A percentile compares a stretch with the other conserved stretches of the same genome.
Evolutionary conservation across 2,888 invertebrate species (phyloP).

Genomic region (Andrena camellia): DNA sequence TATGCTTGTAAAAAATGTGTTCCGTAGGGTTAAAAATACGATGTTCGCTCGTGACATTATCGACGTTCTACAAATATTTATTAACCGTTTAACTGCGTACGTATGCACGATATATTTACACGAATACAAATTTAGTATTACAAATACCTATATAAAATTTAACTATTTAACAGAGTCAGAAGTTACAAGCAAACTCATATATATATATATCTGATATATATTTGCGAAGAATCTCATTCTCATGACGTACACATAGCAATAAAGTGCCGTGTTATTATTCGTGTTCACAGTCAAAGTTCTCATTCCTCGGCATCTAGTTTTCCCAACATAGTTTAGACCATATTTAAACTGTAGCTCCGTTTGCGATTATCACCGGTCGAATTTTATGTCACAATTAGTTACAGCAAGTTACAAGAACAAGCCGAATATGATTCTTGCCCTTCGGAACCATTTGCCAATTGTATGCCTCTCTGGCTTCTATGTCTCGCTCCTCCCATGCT

Average conservation of each 20-base stretch:
- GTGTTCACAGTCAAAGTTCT: constrained; percentile 8
- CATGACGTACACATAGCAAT: constrained; percentile 38
- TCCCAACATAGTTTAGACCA: constrained; percentile 31
- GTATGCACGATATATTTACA: constrained; percentile 62
- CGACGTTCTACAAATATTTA: constrained; percentile 19
- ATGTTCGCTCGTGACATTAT: background rate
- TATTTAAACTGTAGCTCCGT: constrained; percentile 20
- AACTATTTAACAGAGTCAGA: constrained; percentile 34
- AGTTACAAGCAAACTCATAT: constrained; percentile 51
- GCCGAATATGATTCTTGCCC: constrained; percentile 71
- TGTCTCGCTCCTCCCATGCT: constrained; percentile 74
- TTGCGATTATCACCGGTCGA: constrained; percentile 30
- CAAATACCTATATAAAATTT: constrained; percentile 54
- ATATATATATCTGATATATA: constrained; percentile 27
- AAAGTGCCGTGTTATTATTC: constrained; percentile 24
- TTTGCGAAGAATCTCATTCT: constrained; percentile 21
- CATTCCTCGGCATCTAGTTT: constrained; percentile 25
- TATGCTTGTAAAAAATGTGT: constrained; percentile 29
- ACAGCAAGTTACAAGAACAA: constrained; percentile 76
- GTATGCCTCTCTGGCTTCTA: constrained; percentile 79
- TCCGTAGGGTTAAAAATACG: background rate
- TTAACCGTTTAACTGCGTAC: constrained; percentile 16
- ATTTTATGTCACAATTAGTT: constrained; percentile 44
- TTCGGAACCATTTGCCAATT: constrained; percentile 75
- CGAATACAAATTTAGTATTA: constrained; percentile 56